A percentile compares a stretch with the other conserved stretches of the same genome.
These are phyloP conservation scores for Montipora capricornis DNA, from an alignment of 64 coral and sea anemone genomes.

Conservation along the genomic window DNA sequence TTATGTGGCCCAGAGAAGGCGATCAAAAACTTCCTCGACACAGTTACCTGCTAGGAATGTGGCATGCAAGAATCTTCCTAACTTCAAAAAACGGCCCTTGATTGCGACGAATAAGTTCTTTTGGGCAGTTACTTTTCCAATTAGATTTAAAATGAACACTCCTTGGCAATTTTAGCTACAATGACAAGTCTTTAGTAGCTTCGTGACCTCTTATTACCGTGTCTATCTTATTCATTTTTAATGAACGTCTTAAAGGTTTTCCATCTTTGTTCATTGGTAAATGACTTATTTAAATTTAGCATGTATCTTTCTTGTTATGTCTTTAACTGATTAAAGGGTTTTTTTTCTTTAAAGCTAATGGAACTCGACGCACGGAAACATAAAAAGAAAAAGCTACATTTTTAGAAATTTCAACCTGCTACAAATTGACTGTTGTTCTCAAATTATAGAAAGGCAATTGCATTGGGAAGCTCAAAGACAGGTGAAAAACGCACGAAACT, in stretches of 20 bases:
- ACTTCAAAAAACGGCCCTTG: background rate
- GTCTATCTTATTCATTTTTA: constrained; percentile 36
- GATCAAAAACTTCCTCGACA: too few species aligned
- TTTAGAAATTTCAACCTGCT: background rate
- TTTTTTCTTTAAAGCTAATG: constrained; percentile 26
- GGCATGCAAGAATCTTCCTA: too few species aligned
- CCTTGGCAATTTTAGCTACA: constrained; percentile 35
- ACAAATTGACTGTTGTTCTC: background rate
- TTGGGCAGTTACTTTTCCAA: constrained; percentile 26
- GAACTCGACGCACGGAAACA: background rate
- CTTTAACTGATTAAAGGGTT: constrained; percentile 85
- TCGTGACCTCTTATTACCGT: constrained; percentile 71
- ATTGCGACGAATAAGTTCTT: background rate
- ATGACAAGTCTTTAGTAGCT: constrained; percentile 82
- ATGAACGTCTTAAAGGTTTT: constrained; percentile 67
- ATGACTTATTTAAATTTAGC: constrained; percentile 98
- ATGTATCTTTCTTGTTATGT: constrained; percentile 96
- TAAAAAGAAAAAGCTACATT: background rate
- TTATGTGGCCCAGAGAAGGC: too few species aligned
- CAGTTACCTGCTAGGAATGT: too few species aligned
- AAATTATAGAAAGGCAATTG: background rate
- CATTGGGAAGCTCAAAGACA: background rate
- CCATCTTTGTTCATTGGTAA: constrained; percentile 82
- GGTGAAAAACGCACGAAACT: background rate
- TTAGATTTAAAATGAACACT: constrained; percentile 34